Conservation (phyloP, 2,888 invertebrate species). For the Gordius sp. region DNA sequence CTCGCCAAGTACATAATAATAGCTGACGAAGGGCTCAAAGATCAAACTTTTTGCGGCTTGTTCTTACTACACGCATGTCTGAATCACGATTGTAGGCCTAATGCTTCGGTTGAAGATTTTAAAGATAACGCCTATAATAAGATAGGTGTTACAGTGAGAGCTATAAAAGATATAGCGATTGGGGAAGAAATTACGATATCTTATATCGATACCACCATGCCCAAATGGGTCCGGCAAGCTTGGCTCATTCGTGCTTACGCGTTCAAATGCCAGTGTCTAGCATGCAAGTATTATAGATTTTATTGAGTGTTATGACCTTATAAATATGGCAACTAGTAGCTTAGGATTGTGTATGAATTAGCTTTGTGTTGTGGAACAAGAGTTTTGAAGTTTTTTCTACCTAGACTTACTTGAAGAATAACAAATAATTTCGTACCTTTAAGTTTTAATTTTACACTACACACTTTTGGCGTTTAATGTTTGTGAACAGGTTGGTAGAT, state of each 20-base stretch:
- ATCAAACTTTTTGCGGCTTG: conserved; percentile 24
- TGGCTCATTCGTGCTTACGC: conserved; percentile 22
- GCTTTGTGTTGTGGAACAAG: neutral
- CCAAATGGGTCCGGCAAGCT: conserved; percentile 12
- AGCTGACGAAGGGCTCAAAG: conserved; percentile 19
- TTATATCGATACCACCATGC: conserved; percentile 15
- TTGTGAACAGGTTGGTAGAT: too few relatives aligned
- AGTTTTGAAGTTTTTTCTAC: neutral
- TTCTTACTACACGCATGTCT: conserved; percentile 24
- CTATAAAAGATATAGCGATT: conserved; percentile 7
- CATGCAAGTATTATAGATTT: conserved; percentile 21
- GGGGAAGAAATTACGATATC: conserved; percentile 16
- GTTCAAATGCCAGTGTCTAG: conserved; percentile 24
- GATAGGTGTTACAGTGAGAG: conserved; percentile 15
- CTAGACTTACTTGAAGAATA: too few relatives aligned
- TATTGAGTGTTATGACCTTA: neutral
- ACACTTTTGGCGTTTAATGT: too few relatives aligned
- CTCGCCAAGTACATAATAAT: too few relatives aligned
- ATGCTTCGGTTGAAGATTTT: conserved; percentile 22
- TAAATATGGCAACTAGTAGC: neutral
- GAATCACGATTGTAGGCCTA: conserved; percentile 24
- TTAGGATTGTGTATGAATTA: neutral
- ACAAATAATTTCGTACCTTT: too few relatives aligned
- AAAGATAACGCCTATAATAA: neutral
- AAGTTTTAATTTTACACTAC: too few relatives aligned